Base-by-base conservation (phyloP, 2,797 vertebrate genomes). In the Botia almorhae region DNA sequence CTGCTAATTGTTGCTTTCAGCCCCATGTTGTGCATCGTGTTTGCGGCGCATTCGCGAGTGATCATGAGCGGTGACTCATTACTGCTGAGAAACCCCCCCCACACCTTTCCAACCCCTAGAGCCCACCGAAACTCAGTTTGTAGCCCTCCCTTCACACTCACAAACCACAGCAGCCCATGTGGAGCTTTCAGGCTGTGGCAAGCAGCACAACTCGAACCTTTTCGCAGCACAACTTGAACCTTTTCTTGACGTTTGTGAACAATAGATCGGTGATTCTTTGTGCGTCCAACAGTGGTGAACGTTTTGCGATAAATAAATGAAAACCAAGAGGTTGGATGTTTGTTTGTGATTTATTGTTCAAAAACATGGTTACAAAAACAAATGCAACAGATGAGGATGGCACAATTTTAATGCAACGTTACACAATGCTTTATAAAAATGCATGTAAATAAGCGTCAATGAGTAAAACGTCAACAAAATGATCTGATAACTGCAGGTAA, bases 21-120 rank as follows among this genome's bases (percentile, higher is more conserved):
- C 58, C 12, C 11, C 48, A 39, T 17, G 43, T 19, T 67, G 26
- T 50, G 16, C 14, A 65, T 65, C 43, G 56, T 50, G 36, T 64
- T 78, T 73, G 76, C 43, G 58, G 50, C 3, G 0, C n/a, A 48
- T 55, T 39, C 33, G 4, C 11, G 4, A 79, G n/a, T 55, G 56
- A 84, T 74, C 33, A 56, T 46, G 64, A 73, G 58, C 19, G 0
- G 58, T 87, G 86, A 86, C 76, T 87, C 82, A 87, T 69, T 67
- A 21, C n/a, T 81, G 83, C 83, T 84, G 81, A 86, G 79, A 87
- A 85, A 81, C 67, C 3, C 81, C 77, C 39, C 8, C 1, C 17
- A 61, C 39, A 19, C 7, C 0, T 73, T 69, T 23, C 23, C 77
- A 58, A 33, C 74, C 36, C 12, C 53, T 72, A 36, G 51, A 69